These are phyloP conservation scores for Noctua janthe DNA, from an alignment of 2,888 invertebrate species.

Conservation along the genomic window DNA sequence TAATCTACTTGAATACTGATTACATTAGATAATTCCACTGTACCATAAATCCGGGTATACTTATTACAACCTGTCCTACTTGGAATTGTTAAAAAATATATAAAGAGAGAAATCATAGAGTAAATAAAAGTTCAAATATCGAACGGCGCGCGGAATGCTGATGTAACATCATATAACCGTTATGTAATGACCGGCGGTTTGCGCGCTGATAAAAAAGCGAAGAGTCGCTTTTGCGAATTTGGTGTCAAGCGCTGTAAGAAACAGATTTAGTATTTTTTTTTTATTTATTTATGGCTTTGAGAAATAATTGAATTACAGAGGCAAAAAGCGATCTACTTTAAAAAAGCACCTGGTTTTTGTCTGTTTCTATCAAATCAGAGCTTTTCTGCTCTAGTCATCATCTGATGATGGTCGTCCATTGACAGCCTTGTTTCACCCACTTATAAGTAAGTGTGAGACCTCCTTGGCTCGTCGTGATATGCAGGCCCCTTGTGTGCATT, in stretches of 20 bases:
- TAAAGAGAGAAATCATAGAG: slow-evolving; percentile 43
- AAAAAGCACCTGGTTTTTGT: background rate
- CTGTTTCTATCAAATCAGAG: background rate
- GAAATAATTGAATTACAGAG: slow-evolving; percentile 1
- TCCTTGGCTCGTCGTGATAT: background rate
- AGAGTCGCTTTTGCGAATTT: slow-evolving; percentile 45
- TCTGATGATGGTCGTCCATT: background rate
- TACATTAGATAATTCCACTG: slow-evolving; percentile 31
- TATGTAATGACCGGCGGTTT: slow-evolving; percentile 61
- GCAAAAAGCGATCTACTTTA: slow-evolving; percentile 12
- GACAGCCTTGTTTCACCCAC: too few species aligned
- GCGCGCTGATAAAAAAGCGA: slow-evolving; percentile 49
- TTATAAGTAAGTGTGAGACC: too few species aligned
- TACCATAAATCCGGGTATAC: slow-evolving; percentile 46
- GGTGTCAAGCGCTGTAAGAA: slow-evolving; percentile 44
- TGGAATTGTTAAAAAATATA: slow-evolving; percentile 21
- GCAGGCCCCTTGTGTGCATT: background rate
- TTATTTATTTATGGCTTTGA: slow-evolving; percentile 1
- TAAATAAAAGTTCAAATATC: slow-evolving; percentile 58
- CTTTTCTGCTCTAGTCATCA: background rate
- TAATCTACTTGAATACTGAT: slow-evolving; percentile 30
- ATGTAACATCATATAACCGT: slow-evolving; percentile 68
- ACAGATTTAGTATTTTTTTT: background rate
- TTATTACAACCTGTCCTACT: slow-evolving; percentile 42
- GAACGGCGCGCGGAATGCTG: slow-evolving; percentile 35